A percentile compares a stretch with the other conserved stretches of the same genome.
Conservation (phyloP, 2,113 vertebrate genomes). For the Marmota monax region DNA sequence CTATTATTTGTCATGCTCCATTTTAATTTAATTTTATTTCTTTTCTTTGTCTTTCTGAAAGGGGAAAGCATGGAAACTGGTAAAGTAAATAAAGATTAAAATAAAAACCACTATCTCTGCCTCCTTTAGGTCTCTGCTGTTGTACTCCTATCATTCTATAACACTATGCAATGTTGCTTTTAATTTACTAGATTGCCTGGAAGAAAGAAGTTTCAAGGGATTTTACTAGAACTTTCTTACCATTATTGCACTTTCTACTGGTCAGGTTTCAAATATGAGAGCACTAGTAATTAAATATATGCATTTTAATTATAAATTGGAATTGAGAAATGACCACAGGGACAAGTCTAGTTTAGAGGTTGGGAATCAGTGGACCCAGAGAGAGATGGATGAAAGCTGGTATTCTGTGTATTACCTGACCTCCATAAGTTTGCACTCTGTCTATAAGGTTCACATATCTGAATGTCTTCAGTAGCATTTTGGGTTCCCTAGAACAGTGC, state of each 20-base stretch:
- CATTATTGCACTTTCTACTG: neutral
- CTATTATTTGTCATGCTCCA: neutral
- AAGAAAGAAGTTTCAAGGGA: neutral
- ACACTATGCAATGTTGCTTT: neutral
- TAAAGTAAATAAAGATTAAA: conserved; percentile 25
- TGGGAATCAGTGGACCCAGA: neutral
- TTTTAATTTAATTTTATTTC: neutral
- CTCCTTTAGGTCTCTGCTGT: neutral
- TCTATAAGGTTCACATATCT: too few species aligned
- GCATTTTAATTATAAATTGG: neutral
- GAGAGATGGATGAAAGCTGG: neutral
- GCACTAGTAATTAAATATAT: neutral
- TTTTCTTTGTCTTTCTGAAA: neutral
- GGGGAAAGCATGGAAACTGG: neutral
- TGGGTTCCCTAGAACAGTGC: neutral
- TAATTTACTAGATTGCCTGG: neutral
- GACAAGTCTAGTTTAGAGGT: neutral
- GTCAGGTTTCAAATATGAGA: neutral
- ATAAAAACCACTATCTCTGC: neutral
- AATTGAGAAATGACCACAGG: neutral
- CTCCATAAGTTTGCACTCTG: neutral
- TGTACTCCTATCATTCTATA: neutral
- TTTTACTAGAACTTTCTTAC: neutral
- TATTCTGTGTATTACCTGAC: neutral
- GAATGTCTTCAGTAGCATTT: neutral